Evolutionary conservation across 2,888 invertebrate genomes (phyloP).

Genomic region (Nemotelus nigrinus): DNA sequence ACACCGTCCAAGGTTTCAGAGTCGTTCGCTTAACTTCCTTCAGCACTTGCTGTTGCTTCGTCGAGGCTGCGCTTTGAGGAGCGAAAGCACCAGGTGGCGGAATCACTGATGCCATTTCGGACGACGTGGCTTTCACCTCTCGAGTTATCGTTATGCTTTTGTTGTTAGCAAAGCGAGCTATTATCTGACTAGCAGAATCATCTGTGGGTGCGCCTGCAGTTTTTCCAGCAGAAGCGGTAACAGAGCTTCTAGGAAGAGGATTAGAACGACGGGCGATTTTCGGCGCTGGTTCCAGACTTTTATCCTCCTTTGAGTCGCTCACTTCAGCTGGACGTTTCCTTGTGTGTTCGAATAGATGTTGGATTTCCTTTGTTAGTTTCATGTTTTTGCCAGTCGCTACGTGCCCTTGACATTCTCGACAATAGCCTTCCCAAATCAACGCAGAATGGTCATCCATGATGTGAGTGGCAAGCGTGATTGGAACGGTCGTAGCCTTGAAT

Average conservation of each 20-base stretch:
- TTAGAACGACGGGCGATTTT: constrained; percentile 63
- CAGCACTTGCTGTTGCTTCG: constrained; percentile 9
- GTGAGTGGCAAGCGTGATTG: constrained; percentile 60
- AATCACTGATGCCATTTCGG: neutral
- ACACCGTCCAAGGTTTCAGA: constrained; percentile 56
- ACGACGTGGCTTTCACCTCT: constrained; percentile 1
- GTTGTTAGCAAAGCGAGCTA: constrained; percentile 24
- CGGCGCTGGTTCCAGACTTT: constrained; percentile 50
- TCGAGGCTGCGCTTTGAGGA: neutral
- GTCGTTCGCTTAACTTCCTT: constrained; percentile 56
- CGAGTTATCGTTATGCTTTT: constrained; percentile 33
- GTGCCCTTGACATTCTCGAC: constrained; percentile 65
- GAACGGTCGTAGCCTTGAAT: constrained; percentile 59
- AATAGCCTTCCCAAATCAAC: constrained; percentile 70
- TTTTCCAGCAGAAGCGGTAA: neutral
- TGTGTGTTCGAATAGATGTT: constrained; percentile 56
- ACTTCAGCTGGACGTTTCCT: constrained; percentile 5
- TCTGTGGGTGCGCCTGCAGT: neutral
- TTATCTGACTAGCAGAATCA: constrained; percentile 21
- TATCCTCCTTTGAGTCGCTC: neutral
- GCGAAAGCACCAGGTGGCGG: neutral
- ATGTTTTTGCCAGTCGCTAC: constrained; percentile 42
- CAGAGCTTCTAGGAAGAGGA: neutral
- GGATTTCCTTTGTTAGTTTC: constrained; percentile 54
- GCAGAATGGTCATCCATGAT: constrained; percentile 58